Base-by-base conservation (phyloP, 1,140 invertebrate species). In the Pseudachorutes palmiensis region DNA sequence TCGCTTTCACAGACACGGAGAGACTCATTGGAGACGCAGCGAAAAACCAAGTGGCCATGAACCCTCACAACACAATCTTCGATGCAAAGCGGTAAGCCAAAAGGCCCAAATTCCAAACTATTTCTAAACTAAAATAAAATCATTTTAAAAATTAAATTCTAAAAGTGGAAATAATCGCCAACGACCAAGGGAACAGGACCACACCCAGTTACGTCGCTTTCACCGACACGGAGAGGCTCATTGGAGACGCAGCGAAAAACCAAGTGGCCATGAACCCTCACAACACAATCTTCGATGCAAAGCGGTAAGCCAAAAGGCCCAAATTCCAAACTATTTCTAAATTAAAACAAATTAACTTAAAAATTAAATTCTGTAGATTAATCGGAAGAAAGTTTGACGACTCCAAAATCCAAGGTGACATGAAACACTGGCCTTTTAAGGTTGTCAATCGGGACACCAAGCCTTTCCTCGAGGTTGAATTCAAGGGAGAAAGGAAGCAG, bases 131-230 rank as follows among this genome's bases (percentile, higher is more conserved):
- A n/a, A n/a, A n/a, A n/a, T n/a, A n/a, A n/a, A n/a, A n/a, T n/a
- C n/a, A n/a, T n/a, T n/a, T n/a, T n/a, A n/a, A n/a, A n/a, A n/a
- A n/a, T n/a, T n/a, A n/a, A n/a, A n/a, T n/a, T n/a, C n/a, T n/a
- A n/a, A 88, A 91, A 75, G 90, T 94, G 9, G 91, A 94, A 76
- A 94, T 94, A 72, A 94, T 94, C 60, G 89, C 91, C 48, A 95
- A 95, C 74, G 90, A 94, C 74, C 91, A 94, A 78, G 92, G 92
- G 45, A 93, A 94, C 77, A 82, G 91, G 65, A 94, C 90, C 19
- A 94, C 91, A 22, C 90, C 91, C 1, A 89, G 87, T 63, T 94
- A 92, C 77, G 92, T 96, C 16, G 92, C 91, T 2, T 96, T 96
- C 78, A 92, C 87, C 1, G 91, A 94, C 58, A 86, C 87, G 0